These are phyloP conservation scores for Callimico goeldii DNA, from an alignment of 2,797 vertebrate genomes.

Conservation along the genomic window DNA sequence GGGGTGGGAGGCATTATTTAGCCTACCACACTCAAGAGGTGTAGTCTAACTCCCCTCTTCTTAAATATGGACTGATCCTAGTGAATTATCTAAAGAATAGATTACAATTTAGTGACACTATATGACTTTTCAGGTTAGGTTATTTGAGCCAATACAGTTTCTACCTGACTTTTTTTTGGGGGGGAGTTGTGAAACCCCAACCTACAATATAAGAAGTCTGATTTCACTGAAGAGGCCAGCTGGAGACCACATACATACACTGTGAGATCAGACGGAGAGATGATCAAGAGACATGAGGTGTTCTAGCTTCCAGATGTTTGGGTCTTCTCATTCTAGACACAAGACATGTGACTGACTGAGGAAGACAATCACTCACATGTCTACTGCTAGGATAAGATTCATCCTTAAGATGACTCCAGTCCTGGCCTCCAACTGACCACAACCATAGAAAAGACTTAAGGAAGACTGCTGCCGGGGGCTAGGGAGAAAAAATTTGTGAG, in stretches of 20 bases:
- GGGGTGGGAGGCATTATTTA: background rate
- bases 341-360: background rate
- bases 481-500: background rate
- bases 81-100: background rate
- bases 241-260: background rate
- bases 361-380: background rate
- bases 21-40: background rate
- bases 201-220: background rate
- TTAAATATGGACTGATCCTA: background rate
- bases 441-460: background rate
- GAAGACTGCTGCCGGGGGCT: background rate
- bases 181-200: background rate
- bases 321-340: background rate
- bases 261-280: background rate
- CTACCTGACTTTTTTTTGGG: background rate
- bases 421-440: background rate
- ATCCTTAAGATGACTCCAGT: background rate
- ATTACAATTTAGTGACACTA: background rate
- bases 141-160: background rate
- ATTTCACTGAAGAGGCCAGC: background rate
- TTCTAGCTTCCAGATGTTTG: background rate
- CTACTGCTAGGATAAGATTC: background rate
- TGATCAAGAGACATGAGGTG: background rate
- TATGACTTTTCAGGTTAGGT: background rate
- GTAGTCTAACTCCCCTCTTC: background rate